Conservation (phyloP, 1,140 invertebrate species). For the Euwallacea fornicatus region DNA sequence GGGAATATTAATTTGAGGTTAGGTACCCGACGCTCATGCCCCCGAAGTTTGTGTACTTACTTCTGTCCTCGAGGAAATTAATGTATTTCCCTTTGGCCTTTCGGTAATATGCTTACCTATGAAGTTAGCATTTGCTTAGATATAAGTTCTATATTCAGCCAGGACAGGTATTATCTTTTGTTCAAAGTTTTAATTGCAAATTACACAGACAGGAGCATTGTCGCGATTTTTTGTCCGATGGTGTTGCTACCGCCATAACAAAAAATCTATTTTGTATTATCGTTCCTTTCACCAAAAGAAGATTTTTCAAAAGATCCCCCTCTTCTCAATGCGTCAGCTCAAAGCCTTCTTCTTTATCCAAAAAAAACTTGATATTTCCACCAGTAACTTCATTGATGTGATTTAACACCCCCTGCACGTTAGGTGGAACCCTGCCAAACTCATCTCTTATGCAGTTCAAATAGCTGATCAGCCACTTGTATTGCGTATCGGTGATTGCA, state of each 20-base stretch:
- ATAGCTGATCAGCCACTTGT: constrained; percentile 39
- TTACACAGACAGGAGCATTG: too few relatives aligned
- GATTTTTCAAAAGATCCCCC: background rate
- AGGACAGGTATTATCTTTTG: too few relatives aligned
- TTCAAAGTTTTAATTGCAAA: too few relatives aligned
- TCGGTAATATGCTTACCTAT: too few relatives aligned
- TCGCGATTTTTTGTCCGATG: too few relatives aligned
- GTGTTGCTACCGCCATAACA: too few relatives aligned
- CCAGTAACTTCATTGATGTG: constrained; percentile 39
- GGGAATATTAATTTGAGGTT: constrained; percentile 33
- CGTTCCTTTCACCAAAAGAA: too few relatives aligned
- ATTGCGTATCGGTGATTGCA: constrained; percentile 31
- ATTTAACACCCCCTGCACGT: constrained; percentile 42
- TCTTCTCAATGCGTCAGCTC: background rate
- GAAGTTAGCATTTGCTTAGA: too few relatives aligned
- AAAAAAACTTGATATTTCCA: constrained; percentile 26
- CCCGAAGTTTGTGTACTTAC: constrained; percentile 29
- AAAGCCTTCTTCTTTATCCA: constrained; percentile 10
- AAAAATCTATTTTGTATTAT: too few relatives aligned
- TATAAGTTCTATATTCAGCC: too few relatives aligned
- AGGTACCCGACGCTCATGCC: constrained; percentile 19
- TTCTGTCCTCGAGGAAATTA: constrained; percentile 18
- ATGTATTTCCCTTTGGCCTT: constrained; percentile 10
- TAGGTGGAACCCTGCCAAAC: constrained; percentile 38
- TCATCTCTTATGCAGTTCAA: constrained; percentile 42